These are phyloP conservation scores for Drosophila vallismaia DNA, from an alignment of 2,888 invertebrate genomes.

Conservation along the genomic window DNA sequence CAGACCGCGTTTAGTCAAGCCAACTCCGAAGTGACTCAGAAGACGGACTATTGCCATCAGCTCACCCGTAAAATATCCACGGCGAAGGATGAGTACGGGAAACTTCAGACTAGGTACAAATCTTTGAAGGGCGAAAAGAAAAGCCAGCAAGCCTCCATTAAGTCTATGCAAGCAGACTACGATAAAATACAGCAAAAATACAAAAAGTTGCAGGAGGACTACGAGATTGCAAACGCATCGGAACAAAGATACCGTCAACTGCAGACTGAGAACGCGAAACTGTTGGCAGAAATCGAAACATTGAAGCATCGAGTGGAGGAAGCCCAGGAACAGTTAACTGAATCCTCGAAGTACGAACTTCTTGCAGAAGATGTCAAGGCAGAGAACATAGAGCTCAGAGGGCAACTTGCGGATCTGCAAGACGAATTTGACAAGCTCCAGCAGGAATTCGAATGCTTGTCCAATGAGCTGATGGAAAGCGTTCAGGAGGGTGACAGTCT, in stretches of 20 bases:
- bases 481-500: conserved; percentile 85
- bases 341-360: conserved; percentile 20
- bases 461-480: conserved; percentile 86
- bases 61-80: conserved; percentile 57
- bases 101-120: conserved; percentile 68
- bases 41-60: conserved; percentile 61
- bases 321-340: conserved; percentile 61
- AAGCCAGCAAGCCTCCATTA: conserved; percentile 51
- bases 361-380: conserved; percentile 20
- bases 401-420: conserved; percentile 70
- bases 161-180: conserved; percentile 69
- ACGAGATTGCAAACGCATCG: conserved; percentile 60
- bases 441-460: conserved; percentile 85
- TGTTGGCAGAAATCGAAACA: conserved; percentile 69
- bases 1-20: conserved; percentile 59
- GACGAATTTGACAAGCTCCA: conserved; percentile 81
- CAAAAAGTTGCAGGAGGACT: conserved; percentile 65
- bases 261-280: conserved; percentile 64
- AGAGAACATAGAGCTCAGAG: conserved; percentile 54
- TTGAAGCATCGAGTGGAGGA: conserved; percentile 68
- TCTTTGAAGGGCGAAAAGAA: conserved; percentile 63
- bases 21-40: conserved; percentile 53
- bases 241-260: conserved; percentile 59
- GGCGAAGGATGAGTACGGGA: conserved; percentile 57
- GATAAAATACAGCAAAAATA: conserved; percentile 71